Evolutionary conservation across 2,797 vertebrate genomes (phyloP).

Genomic region (Thaleichthys pacificus): DNA sequence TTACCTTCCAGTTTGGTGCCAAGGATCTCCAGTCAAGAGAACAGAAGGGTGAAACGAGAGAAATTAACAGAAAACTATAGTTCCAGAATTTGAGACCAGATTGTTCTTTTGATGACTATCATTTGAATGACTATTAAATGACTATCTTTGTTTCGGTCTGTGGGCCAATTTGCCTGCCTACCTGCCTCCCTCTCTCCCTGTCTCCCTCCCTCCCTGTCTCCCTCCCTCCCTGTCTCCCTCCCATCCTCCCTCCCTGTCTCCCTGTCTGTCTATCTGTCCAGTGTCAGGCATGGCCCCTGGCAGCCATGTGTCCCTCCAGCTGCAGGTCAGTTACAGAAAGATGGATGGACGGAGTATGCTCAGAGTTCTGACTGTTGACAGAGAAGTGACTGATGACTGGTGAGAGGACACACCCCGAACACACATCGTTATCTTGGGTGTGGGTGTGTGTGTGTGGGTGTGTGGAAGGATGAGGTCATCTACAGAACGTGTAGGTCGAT

Average conservation of each 20-base stretch:
- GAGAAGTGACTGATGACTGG: slow-evolving; percentile 69
- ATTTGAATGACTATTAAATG: background rate
- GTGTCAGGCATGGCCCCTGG: slow-evolving; percentile 35
- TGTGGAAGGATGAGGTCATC: too few species aligned
- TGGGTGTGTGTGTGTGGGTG: too few species aligned
- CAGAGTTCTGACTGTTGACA: slow-evolving; percentile 60
- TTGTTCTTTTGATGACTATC: background rate
- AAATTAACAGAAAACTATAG: background rate
- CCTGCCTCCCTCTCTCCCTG: background rate
- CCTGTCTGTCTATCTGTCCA: background rate
- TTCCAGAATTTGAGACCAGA: background rate
- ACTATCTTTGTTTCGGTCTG: background rate
- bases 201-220: too few species aligned
- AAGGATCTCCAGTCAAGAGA: slow-evolving; percentile 32
- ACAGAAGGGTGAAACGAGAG: background rate
- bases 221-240: too few species aligned
- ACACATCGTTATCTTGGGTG: background rate
- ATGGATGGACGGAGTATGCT: slow-evolving; percentile 62
- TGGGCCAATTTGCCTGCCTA: slow-evolving; percentile 13
- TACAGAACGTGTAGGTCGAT: too few species aligned
- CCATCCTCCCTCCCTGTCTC: too few species aligned
- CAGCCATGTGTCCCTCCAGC: slow-evolving; percentile 63
- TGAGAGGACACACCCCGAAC: slow-evolving; percentile 29
- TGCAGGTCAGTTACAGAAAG: slow-evolving; percentile 66
- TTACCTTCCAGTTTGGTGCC: slow-evolving; percentile 72